Evolutionary conservation across 2,797 vertebrate species (phyloP).

Genomic region (Luscinia megarhynchos): DNA sequence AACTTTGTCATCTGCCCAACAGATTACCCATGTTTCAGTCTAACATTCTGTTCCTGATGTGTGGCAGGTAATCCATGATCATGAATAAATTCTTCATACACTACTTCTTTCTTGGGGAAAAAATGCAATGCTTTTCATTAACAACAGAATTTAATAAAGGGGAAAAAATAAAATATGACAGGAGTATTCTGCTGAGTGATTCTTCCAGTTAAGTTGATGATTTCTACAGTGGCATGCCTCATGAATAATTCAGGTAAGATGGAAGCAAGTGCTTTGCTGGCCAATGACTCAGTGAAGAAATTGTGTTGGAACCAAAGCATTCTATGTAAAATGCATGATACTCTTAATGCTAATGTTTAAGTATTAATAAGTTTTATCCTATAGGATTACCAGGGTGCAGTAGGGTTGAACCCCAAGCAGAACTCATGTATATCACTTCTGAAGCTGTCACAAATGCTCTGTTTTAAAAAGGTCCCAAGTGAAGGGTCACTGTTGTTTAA

Average conservation of each 20-base stretch:
- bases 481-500: neutral
- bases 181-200: conserved; percentile 50
- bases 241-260: conserved; percentile 71
- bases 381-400: conserved; percentile 39
- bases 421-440: conserved; percentile 41
- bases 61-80: neutral
- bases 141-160: conserved; percentile 38
- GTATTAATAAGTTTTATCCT: conserved; percentile 72
- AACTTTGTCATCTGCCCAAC: neutral
- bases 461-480: conserved; percentile 35
- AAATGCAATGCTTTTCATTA: conserved; percentile 42
- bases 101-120: conserved; percentile 4
- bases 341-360: conserved; percentile 75
- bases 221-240: conserved; percentile 59
- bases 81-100: conserved; percentile 42
- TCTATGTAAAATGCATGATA: conserved; percentile 79
- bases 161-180: conserved; percentile 59
- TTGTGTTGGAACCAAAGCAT: conserved; percentile 65
- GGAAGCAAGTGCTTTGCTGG: conserved; percentile 54
- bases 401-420: conserved; percentile 29
- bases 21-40: neutral
- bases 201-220: conserved; percentile 63
- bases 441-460: conserved; percentile 55
- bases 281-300: conserved; percentile 65
- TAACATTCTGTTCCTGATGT: neutral